A percentile compares a stretch with the other conserved stretches of the same genome.
Evolutionary conservation across 2,113 vertebrate species (phyloP).

Genomic region (Osmerus eperlanus): DNA sequence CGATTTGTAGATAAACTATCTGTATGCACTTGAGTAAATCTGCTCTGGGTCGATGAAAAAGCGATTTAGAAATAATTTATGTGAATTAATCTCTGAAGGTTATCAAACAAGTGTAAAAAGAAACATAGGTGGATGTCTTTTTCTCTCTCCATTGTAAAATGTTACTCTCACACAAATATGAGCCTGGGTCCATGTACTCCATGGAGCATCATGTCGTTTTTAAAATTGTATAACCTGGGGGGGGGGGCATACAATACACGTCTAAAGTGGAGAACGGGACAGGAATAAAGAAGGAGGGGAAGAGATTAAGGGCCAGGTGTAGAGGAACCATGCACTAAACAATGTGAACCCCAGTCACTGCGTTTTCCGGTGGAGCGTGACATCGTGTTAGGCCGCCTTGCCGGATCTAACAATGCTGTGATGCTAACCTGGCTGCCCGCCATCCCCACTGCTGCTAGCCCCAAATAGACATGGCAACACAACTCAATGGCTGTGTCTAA

Average conservation of each 20-base stretch:
- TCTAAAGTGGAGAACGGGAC: conserved; percentile 15
- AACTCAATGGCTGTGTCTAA: background rate
- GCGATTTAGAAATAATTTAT: conserved; percentile 20
- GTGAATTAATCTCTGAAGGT: conserved; percentile 18
- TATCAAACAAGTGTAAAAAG: conserved; percentile 29
- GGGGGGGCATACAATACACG: background rate
- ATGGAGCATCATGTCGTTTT: too few species aligned
- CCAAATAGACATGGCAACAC: conserved; percentile 9
- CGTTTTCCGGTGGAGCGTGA: conserved; percentile 58
- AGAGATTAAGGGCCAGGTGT: conserved; percentile 39
- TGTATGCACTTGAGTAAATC: conserved; percentile 26
- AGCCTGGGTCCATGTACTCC: too few species aligned
- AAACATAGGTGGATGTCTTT: too few species aligned
- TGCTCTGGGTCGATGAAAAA: conserved; percentile 19
- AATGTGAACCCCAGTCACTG: conserved; percentile 55
- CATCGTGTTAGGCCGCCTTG: conserved; percentile 64
- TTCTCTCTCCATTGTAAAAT: background rate
- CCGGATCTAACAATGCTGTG: conserved; percentile 59
- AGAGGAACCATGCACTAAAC: conserved; percentile 37
- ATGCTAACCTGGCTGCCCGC: conserved; percentile 46
- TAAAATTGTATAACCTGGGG: too few species aligned
- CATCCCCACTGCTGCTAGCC: conserved; percentile 23
- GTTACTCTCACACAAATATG: conserved; percentile 32
- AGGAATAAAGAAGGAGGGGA: conserved; percentile 29
- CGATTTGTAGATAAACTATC: conserved; percentile 36